These are phyloP conservation scores for Stratiomys singularior DNA, from an alignment of 2,888 invertebrate species.

Conservation along the genomic window DNA sequence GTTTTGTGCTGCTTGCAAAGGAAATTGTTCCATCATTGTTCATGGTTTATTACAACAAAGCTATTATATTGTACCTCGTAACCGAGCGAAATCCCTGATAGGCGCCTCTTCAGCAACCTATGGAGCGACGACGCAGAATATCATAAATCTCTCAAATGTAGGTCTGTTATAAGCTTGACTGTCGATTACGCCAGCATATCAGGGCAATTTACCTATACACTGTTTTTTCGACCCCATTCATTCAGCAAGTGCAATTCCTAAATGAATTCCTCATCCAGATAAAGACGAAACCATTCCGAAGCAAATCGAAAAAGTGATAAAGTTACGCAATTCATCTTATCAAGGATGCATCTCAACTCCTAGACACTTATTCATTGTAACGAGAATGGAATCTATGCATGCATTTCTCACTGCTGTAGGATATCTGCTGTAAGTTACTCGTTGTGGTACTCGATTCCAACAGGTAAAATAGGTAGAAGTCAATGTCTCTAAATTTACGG, in stretches of 20 bases:
- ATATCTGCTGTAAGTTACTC: too few species aligned
- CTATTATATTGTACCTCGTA: constrained; percentile 1
- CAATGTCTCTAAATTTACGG: too few species aligned
- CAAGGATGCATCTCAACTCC: too few species aligned
- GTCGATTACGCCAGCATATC: neutral
- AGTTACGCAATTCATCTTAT: too few species aligned
- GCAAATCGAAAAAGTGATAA: too few species aligned
- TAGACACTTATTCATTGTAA: too few species aligned
- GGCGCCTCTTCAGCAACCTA: neutral
- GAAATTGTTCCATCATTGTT: constrained; percentile 15
- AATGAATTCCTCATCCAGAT: neutral
- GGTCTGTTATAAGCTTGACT: neutral
- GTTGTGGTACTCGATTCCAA: too few species aligned
- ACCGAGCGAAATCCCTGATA: constrained; percentile 3
- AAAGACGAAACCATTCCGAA: neutral
- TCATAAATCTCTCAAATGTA: constrained; percentile 17
- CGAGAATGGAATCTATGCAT: too few species aligned
- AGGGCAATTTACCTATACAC: neutral
- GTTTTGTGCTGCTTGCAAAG: constrained; percentile 10
- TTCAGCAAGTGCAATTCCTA: neutral
- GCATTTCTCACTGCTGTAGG: too few species aligned
- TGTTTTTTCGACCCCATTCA: neutral
- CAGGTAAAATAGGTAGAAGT: too few species aligned
- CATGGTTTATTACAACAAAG: constrained; percentile 18
- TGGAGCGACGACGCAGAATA: neutral